Conservation (phyloP, 1,140 invertebrate species). For the Kradibia gibbosae region DNA sequence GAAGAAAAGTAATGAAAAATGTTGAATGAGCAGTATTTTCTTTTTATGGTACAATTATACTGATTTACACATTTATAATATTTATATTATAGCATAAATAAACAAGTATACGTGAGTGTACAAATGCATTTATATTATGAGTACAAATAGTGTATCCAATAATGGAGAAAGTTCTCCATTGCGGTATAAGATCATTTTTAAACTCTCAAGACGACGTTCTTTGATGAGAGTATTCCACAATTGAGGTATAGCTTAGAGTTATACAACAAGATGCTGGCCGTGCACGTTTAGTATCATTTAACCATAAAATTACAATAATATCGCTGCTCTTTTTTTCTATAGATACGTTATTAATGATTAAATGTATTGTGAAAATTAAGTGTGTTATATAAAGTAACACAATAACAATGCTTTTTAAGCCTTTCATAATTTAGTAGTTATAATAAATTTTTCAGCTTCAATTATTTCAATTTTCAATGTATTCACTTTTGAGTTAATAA, state of each 20-base stretch:
- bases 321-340: neutral
- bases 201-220: conserved; percentile 29
- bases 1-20: no score
- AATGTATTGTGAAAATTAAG: neutral
- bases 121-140: neutral
- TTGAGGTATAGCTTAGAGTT: conserved; percentile 22
- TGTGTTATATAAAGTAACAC: neutral
- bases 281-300: neutral
- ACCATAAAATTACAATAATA: conserved; percentile 8
- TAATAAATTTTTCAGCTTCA: no score
- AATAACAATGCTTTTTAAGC: no score
- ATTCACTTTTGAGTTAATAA: no score
- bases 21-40: no score
- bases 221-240: conserved; percentile 32
- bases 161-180: conserved; percentile 5
- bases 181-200: conserved; percentile 13
- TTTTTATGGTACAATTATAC: no score
- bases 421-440: no score
- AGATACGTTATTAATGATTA: neutral
- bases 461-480: no score
- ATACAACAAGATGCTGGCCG: neutral
- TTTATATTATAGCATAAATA: neutral
- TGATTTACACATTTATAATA: no score
- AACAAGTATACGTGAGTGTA: neutral
- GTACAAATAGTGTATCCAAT: neutral